Base-by-base conservation (phyloP, 2,888 invertebrate species). In the Campaea margaritaria region DNA sequence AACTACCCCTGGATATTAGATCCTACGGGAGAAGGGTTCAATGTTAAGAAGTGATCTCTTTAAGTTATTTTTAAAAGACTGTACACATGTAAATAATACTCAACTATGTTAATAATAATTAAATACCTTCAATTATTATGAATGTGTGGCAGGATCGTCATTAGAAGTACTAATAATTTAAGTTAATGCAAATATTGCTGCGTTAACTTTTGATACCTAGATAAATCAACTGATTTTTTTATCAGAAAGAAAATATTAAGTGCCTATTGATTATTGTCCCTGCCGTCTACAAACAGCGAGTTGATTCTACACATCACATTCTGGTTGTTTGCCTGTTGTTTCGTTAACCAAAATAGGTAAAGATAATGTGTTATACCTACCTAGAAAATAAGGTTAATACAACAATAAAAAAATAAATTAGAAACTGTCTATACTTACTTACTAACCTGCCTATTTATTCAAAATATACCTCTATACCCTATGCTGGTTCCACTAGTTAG, bases 1-100 rank as follows among this genome's bases (percentile, higher is more conserved):
- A 97, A 98, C 90, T 98, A 98, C 83, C 98, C 98, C 56, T 98
- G 98, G 98, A 96, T 98, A 79, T 93, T 97, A 78, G 98, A 98
- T 91, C 98, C 98, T 67, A 98, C 98, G 79, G 98, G 98, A 78
- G 98, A 98, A 91, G 98, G 97, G 78, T 97, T 97, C 94, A 96
- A 95, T 80, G 96, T 95, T 82, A 96, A 94, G 91, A 95, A 95
- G 93, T 95, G 94, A 95, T 93, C 89, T 91, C 91, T 87, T 75
- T 86, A 89, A 82, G 76, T 83, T 87, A 87, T 83, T 76, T 79
- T 77, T 66, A 85, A 89, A 92, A 92, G 92, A 92, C 92, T 92
- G 92, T 91, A 91, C 87, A 90, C 86, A 83, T 91, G 91, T 92
- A 91, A 91, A 92, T 92, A 92, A 91, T 91, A 91, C 91, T 91